Evolutionary conservation across 2,888 invertebrate genomes (phyloP).

Genomic region (Erannis defoliaria): DNA sequence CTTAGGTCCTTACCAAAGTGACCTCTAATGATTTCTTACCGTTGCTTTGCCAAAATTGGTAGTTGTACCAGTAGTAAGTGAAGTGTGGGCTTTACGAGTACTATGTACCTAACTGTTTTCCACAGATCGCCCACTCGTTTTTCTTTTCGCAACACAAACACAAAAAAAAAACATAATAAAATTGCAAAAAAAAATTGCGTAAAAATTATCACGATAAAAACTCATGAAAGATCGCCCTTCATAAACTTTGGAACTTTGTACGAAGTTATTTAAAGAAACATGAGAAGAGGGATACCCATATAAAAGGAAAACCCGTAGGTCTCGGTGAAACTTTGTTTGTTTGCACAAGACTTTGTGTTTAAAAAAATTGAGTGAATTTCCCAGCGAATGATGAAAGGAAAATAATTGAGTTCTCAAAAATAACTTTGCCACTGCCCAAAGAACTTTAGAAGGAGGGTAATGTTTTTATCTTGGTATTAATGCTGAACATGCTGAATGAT

Average conservation of each 20-base stretch:
- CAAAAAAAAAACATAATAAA: neutral
- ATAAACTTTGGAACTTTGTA: slow-evolving; percentile 29
- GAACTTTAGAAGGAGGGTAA: no score
- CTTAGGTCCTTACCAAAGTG: no score
- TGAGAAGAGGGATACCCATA: slow-evolving; percentile 7
- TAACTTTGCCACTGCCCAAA: no score
- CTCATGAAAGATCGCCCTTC: slow-evolving; percentile 22
- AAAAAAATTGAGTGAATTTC: neutral
- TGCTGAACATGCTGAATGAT: no score
- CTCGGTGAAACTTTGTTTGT: slow-evolving; percentile 18
- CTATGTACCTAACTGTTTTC: no score
- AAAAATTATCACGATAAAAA: neutral
- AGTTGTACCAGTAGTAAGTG: no score
- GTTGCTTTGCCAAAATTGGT: no score
- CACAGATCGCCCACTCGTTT: neutral
- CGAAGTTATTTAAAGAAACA: slow-evolving; percentile 29
- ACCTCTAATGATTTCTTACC: no score
- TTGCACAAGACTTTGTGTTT: neutral
- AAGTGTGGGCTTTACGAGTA: no score
- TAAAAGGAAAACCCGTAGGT: slow-evolving; percentile 25
- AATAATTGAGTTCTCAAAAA: no score
- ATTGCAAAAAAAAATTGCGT: slow-evolving; percentile 3
- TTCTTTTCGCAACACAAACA: neutral
- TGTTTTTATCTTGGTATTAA: no score
- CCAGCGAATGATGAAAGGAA: neutral